Percentiles rank a stretch among this genome's conserved stretches.
phyloP scores from a whole-genome alignment of 2,113 vertebrate species.

The Takifugu flavidus region DNA sequence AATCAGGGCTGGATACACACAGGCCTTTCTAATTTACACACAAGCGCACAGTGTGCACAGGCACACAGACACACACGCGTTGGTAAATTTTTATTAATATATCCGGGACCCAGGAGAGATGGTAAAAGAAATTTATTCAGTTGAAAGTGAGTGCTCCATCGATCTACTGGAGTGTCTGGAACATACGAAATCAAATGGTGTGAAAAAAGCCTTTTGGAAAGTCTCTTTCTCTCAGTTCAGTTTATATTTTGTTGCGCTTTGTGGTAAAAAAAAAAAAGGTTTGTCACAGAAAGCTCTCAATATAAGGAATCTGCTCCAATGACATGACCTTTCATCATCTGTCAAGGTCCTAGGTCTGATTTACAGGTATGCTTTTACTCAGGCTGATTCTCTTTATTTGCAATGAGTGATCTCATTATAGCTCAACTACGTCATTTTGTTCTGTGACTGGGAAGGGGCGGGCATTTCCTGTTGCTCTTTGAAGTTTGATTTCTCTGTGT shows the following conservation, averaged over 20 bases:
- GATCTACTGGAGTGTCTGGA: conserved; percentile 13
- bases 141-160: background rate
- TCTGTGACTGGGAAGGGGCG: conserved; percentile 73
- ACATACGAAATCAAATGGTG: background rate
- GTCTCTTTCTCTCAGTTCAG: background rate
- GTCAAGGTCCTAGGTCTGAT: background rate
- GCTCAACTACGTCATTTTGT: conserved; percentile 53
- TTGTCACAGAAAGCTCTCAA: conserved; percentile 23
- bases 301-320: background rate
- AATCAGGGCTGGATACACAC: conserved; percentile 32
- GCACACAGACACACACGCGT: conserved; percentile 2
- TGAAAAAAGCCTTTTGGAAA: background rate
- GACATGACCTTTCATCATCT: background rate
- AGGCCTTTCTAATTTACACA: conserved; percentile 12
- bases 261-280: conserved; percentile 15
- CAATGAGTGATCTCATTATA: conserved; percentile 56
- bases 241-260: conserved; percentile 31
- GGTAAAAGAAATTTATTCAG: background rate
- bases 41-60: conserved; percentile 4
- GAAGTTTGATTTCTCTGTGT: conserved; percentile 50
- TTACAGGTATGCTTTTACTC: conserved; percentile 22
- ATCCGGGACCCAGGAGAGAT: background rate
- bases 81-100: background rate
- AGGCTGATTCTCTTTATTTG: conserved; percentile 4
- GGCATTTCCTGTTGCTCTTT: conserved; percentile 69